phyloP scores from a whole-genome alignment of 1,140 invertebrate species.

The Drosophila nigromelanica region DNA sequence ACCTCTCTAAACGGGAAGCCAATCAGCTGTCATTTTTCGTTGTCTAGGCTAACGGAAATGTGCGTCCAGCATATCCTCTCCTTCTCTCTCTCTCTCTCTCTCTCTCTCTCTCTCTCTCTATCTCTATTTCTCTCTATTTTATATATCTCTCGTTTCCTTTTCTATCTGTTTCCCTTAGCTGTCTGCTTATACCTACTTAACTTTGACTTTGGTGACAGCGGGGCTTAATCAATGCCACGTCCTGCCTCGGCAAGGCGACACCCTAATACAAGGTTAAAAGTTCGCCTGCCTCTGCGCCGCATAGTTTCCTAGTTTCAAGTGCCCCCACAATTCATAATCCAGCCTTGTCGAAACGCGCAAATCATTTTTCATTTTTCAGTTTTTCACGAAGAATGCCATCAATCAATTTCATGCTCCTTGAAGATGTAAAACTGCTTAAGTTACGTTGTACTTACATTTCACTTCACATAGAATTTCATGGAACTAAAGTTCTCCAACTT shows the following conservation, averaged over 20 bases:
- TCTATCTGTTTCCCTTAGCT: slow-evolving; percentile 27
- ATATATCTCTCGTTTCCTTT: not conserved
- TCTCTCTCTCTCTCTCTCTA: not conserved
- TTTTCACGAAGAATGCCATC: slow-evolving; percentile 56
- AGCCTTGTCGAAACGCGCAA: slow-evolving; percentile 25
- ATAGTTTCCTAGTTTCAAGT: slow-evolving; percentile 27
- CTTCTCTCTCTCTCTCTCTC: not conserved
- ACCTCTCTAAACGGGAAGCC: slow-evolving; percentile 43
- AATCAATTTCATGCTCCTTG: slow-evolving; percentile 81
- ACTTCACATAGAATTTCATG: slow-evolving; percentile 54
- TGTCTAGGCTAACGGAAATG: slow-evolving; percentile 63
- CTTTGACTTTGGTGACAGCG: slow-evolving; percentile 77
- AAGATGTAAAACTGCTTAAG: slow-evolving; percentile 80
- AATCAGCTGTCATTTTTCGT: slow-evolving; percentile 61
- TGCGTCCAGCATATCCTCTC: slow-evolving; percentile 15
- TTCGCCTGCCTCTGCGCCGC: slow-evolving; percentile 19
- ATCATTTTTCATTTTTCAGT: slow-evolving; percentile 73
- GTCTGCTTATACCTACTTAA: slow-evolving; percentile 69
- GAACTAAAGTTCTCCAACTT: slow-evolving; percentile 33
- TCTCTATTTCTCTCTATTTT: too few relatives aligned
- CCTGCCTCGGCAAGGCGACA: slow-evolving; percentile 12
- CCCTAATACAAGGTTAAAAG: slow-evolving; percentile 54
- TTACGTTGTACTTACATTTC: slow-evolving; percentile 81
- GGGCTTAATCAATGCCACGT: slow-evolving; percentile 70
- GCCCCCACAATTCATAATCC: slow-evolving; percentile 64